Conservation (phyloP, 2,888 invertebrate species). For the Muschampia staudingeri region DNA sequence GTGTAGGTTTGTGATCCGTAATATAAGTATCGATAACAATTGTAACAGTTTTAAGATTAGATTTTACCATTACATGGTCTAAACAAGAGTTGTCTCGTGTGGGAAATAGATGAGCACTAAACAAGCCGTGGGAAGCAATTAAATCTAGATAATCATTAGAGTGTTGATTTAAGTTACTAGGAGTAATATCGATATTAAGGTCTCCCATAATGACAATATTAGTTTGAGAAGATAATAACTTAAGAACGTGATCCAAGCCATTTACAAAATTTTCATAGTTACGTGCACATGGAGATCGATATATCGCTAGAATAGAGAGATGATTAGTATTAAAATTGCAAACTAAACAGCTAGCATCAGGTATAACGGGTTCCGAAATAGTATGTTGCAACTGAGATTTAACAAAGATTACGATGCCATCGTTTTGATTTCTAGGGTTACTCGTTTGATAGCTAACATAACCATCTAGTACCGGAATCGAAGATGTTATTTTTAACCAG, state of each 20-base stretch:
- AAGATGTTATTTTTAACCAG: neutral
- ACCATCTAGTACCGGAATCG: neutral
- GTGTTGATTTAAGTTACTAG: neutral
- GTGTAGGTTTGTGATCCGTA: constrained; percentile 32
- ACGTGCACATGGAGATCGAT: constrained; percentile 31
- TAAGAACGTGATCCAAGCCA: constrained; percentile 17
- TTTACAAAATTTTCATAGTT: constrained; percentile 30
- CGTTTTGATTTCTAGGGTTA: constrained; percentile 41
- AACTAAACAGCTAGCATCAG: constrained; percentile 35
- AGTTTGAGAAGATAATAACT: neutral
- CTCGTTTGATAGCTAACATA: neutral
- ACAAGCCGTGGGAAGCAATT: constrained; percentile 32
- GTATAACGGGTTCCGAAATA: constrained; percentile 21
- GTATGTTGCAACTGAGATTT: neutral
- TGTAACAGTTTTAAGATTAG: neutral
- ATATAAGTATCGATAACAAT: constrained; percentile 37
- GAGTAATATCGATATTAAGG: constrained; percentile 39
- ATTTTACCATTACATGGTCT: constrained; percentile 43
- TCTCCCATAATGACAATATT: constrained; percentile 39
- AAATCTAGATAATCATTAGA: constrained; percentile 34
- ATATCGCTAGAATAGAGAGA: constrained; percentile 35
- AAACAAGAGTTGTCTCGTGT: constrained; percentile 38
- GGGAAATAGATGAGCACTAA: constrained; percentile 30
- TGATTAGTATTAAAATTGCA: neutral
- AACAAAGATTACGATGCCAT: constrained; percentile 41